Percentiles rank a stretch among this genome's conserved stretches.
phyloP scores from a whole-genome alignment of 2,797 vertebrate genomes.

The Xenops minutus region DNA sequence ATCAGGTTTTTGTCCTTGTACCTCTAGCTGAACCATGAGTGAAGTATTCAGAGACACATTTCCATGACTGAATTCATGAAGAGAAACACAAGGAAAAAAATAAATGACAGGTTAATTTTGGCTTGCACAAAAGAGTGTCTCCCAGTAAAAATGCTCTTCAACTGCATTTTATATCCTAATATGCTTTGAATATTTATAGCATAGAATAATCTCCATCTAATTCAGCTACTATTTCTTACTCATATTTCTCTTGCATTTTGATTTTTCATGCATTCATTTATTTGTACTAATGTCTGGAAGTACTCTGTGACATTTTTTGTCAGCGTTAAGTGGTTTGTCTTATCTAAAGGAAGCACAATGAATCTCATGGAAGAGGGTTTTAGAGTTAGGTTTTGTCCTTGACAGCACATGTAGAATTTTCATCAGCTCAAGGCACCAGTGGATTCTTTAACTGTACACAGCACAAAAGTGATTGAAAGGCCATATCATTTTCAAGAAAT shows the following conservation, averaged over 20 bases:
- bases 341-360: background rate
- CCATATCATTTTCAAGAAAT: background rate
- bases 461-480: background rate
- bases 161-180: background rate
- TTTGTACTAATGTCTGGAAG: background rate
- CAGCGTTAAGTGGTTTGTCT: background rate
- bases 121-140: background rate
- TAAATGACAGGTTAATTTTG: background rate
- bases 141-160: background rate
- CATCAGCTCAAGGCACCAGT: background rate
- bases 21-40: background rate
- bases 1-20: background rate
- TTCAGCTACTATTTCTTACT: background rate
- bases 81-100: background rate
- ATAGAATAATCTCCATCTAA: background rate
- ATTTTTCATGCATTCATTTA: background rate
- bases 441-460: background rate
- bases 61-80: background rate
- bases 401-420: background rate
- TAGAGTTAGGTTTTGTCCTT: background rate
- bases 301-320: background rate
- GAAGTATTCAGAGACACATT: background rate
- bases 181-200: background rate
- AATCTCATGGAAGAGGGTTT: background rate
- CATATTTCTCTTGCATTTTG: background rate